Conservation (phyloP, 2,113 vertebrate genomes). For the Fulica atra region DNA sequence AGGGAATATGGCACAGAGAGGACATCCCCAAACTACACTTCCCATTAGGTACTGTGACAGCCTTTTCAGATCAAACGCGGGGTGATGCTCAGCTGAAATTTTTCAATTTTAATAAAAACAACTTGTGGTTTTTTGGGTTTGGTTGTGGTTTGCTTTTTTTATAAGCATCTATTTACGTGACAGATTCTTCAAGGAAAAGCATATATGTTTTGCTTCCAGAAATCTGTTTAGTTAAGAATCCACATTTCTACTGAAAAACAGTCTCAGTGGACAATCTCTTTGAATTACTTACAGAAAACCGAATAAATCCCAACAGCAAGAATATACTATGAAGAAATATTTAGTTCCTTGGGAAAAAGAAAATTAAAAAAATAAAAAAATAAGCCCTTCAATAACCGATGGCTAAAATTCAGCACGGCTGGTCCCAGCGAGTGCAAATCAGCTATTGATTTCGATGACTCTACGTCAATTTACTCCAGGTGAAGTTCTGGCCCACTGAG, state of each 20-base stretch:
- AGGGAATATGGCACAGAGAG: fast-evolving
- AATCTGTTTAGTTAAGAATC: neutral
- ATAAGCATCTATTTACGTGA: neutral
- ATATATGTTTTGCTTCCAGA: neutral
- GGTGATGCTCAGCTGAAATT: neutral
- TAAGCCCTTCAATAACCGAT: neutral
- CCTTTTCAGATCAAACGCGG: neutral
- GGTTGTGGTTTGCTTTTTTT: too few species aligned
- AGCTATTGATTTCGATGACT: neutral
- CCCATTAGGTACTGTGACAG: neutral
- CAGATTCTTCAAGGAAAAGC: neutral
- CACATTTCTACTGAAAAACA: neutral
- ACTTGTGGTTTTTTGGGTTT: too few species aligned
- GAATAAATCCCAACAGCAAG: neutral
- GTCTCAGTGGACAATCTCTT: neutral
- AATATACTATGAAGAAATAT: neutral
- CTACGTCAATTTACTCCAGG: neutral
- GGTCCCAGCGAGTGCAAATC: neutral
- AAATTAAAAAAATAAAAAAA: neutral
- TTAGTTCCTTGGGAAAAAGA: neutral
- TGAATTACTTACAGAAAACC: neutral
- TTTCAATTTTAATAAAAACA: neutral
- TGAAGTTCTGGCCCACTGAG: conserved; percentile 50
- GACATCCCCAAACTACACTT: neutral
- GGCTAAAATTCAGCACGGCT: neutral